These are phyloP conservation scores for Enteromius trimaculatus DNA, from an alignment of 2,797 vertebrate genomes.

Conservation along the genomic window DNA sequence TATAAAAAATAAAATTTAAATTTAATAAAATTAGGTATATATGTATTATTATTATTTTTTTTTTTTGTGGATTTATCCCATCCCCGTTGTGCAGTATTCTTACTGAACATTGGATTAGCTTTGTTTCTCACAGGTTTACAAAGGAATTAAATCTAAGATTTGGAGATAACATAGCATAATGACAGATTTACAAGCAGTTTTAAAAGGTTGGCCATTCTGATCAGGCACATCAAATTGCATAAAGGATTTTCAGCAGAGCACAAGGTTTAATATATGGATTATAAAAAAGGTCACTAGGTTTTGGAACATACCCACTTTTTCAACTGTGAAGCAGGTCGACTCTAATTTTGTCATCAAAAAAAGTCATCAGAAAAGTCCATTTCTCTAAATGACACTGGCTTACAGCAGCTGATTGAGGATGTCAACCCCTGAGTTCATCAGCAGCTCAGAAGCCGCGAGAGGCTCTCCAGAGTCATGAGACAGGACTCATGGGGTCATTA, in stretches of 20 bases:
- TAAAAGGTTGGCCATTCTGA: background rate
- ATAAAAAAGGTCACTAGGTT: background rate
- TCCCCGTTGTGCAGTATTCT: background rate
- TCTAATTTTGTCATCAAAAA: conserved; percentile 71
- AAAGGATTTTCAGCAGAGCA: background rate
- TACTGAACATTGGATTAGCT: background rate
- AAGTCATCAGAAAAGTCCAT: conserved; percentile 72
- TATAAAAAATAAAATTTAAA: background rate
- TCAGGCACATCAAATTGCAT: background rate
- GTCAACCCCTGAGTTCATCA: conserved; percentile 72
- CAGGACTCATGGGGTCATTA: conserved; percentile 9
- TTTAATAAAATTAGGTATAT: no score
- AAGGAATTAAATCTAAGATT: background rate
- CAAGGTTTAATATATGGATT: background rate
- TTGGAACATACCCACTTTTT: background rate
- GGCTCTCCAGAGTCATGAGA: conserved; percentile 1
- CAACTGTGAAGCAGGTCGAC: background rate
- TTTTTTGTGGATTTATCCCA: no score
- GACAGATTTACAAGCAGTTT: background rate
- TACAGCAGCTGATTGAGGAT: conserved; percentile 74
- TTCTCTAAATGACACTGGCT: conserved; percentile 71
- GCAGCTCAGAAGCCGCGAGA: conserved; percentile 56
- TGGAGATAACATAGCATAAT: background rate
- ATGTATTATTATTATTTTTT: no score
- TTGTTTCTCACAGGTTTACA: background rate